These are phyloP conservation scores for Chiloscyllium punctatum DNA, from an alignment of 2,797 vertebrate genomes.

Conservation along the genomic window DNA sequence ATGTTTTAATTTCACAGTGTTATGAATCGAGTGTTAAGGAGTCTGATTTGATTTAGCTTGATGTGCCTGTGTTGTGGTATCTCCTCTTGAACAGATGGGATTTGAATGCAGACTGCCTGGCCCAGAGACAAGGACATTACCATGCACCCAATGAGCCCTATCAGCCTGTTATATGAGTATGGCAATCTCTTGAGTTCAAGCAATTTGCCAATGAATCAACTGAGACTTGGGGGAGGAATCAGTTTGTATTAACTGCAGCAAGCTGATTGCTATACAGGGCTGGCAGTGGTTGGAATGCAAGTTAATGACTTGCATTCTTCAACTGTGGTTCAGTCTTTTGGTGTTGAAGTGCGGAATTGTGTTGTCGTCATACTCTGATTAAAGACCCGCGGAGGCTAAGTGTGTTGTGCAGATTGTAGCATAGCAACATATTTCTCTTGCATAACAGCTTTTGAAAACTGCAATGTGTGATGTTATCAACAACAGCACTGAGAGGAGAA, in stretches of 20 bases:
- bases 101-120: too few species aligned
- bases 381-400: neutral
- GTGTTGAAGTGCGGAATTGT: neutral
- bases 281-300: neutral
- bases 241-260: neutral
- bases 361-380: neutral
- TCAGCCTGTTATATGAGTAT: neutral
- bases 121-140: too few species aligned
- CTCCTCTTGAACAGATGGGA: too few species aligned
- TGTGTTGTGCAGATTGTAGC: conserved; percentile 2
- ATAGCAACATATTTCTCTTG: conserved; percentile 1
- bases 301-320: neutral
- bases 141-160: neutral
- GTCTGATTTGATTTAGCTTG: too few species aligned
- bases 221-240: neutral
- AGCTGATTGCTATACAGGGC: neutral
- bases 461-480: neutral
- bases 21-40: too few species aligned
- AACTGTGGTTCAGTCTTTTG: neutral
- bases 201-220: neutral
- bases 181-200: neutral
- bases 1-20: too few species aligned
- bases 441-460: neutral
- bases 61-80: too few species aligned
- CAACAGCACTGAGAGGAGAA: neutral